A percentile compares a stretch with the other conserved stretches of the same genome.
Conservation (phyloP, 53 echinoderm and acorn worm species). For the Henricia sp. region DNA sequence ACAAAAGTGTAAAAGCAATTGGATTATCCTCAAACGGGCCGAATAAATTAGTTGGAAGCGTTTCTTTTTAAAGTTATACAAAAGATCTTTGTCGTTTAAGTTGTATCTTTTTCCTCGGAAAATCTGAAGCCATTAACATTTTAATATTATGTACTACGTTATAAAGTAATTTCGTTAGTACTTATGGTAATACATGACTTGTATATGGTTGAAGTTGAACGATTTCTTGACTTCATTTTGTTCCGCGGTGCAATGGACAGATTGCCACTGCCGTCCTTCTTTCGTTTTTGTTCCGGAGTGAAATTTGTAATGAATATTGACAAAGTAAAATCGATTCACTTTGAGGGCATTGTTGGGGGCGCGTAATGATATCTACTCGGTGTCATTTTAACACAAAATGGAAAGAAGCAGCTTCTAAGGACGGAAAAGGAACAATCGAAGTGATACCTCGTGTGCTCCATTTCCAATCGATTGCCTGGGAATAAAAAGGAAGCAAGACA, state of each 20-base stretch:
- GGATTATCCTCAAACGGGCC: too few relatives aligned
- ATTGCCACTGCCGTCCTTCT: not conserved
- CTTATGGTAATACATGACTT: too few relatives aligned
- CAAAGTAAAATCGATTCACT: slow-evolving; percentile 20
- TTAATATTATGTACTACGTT: too few relatives aligned
- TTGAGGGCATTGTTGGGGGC: slow-evolving; percentile 7
- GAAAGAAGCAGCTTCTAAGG: not conserved
- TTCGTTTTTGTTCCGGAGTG: not conserved
- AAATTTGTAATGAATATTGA: slow-evolving; percentile 25
- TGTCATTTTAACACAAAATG: not conserved
- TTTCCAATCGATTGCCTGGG: slow-evolving; percentile 21
- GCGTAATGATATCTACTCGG: slow-evolving; percentile 26
- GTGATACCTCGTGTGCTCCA: not conserved
- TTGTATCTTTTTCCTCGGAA: too few relatives aligned
- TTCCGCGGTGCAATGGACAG: not conserved
- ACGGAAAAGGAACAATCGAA: not conserved
- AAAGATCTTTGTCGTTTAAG: too few relatives aligned
- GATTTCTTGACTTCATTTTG: not conserved
- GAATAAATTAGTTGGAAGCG: too few relatives aligned
- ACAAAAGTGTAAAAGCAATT: too few relatives aligned
- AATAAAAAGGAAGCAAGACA: slow-evolving; percentile 19
- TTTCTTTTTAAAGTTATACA: too few relatives aligned
- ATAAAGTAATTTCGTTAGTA: too few relatives aligned
- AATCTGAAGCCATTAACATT: too few relatives aligned
- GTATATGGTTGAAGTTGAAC: too few relatives aligned